Evolutionary conservation across 2,113 vertebrate species (phyloP), one percentile per base, ranked within the genome.

Genomic region (Pachypanchax playfairii): DNA sequence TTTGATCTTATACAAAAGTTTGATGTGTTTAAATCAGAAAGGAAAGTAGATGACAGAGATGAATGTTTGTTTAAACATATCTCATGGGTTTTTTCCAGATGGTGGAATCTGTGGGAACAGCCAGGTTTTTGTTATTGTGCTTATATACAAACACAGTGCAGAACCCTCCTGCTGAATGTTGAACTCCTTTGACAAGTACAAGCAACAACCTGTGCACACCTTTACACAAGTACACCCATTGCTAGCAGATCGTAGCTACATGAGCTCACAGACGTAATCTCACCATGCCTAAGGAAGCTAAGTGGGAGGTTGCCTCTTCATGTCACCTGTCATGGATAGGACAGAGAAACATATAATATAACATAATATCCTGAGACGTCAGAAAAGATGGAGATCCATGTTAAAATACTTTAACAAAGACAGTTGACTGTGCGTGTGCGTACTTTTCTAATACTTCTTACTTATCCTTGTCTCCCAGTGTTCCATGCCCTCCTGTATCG

Each of bases 401-500:
- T 81, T 79, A 70, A 77, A 73, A 72, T 62, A 68, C 62, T 56
- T 70, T 20, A 59, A 73, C 64, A 22, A 29, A 62, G 65, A 52
- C 51, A 6, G 54, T 53, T 73, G 46, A 62, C 24, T 49, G 46
- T 61, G 54, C 36, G 22, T 18, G 4, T 18, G 17, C 54, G 50
- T n/a, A 15, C 15, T 35, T 31, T 24, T 6, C 3, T 1, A 17
- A 17, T 31, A n/a, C 59, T 39, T 36, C 12, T 24, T 33, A 38
- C 70, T 36, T 18, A 2, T 35, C 57, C n/a, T 78, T 6, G 65
- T 47, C 68, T 0, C 31, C 6, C 88, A 99, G 97, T 99, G 97
- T 87, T 98, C 94, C 84, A 97, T 94, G 96, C 94, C 96, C 33
- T 91, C 95, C 86, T 99, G 97, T 0, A 89, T 98, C 70, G 95